These are phyloP conservation scores for Hexactinellida sp. DNA, from an alignment of 37 sponge, comb jelly and placozoan genomes.

Conservation along the genomic window DNA sequence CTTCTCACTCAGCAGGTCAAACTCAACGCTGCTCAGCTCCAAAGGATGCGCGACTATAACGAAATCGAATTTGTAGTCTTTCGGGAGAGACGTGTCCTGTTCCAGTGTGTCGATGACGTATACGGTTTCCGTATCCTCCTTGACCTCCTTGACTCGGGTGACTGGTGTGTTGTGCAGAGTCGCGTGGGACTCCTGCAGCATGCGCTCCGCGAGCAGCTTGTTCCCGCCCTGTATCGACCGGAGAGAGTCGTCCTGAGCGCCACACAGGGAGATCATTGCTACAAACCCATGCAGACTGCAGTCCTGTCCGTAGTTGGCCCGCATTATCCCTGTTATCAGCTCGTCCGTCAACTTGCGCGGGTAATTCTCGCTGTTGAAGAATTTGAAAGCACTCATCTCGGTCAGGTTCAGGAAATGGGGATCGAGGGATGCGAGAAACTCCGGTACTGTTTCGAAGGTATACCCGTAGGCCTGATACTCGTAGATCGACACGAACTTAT, in stretches of 20 bases:
- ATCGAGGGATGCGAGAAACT: conserved; percentile 46
- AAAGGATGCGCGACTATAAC: conserved; percentile 65
- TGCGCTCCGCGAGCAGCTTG: conserved; percentile 36
- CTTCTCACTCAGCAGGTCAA: conserved; percentile 36
- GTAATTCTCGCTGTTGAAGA: conserved; percentile 7
- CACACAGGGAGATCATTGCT: conserved; percentile 54
- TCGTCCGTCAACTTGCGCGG: conserved; percentile 28
- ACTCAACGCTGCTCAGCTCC: conserved; percentile 28
- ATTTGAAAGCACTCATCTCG: conserved; percentile 36
- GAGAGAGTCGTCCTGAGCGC: conserved; percentile 44
- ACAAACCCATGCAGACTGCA: conserved; percentile 40
- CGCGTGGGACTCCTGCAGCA: conserved; percentile 40
- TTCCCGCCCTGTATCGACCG: conserved; percentile 73
- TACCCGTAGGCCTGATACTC: conserved; percentile 36
- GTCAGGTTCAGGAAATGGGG: conserved; percentile 3
- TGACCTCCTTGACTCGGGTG: conserved; percentile 20
- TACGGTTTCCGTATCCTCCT: background rate
- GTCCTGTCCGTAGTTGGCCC: conserved; percentile 59
- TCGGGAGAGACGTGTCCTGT: background rate
- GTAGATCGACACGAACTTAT: conserved; percentile 52
- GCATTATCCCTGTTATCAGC: conserved; percentile 43
- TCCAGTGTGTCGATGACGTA: background rate
- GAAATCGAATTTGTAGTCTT: conserved; percentile 34
- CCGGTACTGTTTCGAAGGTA: conserved; percentile 45
- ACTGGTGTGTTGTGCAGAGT: conserved; percentile 31